phyloP scores from a whole-genome alignment of 1,140 invertebrate species.

The Heliconius nattereri region DNA sequence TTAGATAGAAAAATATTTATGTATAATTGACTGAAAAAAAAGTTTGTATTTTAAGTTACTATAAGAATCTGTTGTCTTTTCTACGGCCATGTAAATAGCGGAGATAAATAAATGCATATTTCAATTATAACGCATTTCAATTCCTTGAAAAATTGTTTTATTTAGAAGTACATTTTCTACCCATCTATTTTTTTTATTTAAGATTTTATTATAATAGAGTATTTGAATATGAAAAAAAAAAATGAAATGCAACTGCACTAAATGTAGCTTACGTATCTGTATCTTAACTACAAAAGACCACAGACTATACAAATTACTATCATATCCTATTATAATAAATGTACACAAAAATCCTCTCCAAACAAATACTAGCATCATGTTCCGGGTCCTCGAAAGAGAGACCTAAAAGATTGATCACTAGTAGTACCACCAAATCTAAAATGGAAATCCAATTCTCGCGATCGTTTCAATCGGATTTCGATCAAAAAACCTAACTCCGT shows the following conservation, averaged over 20 bases:
- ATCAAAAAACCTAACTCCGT: slow-evolving; percentile 77
- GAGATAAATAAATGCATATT: slow-evolving; percentile 71
- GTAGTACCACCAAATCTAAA: slow-evolving; percentile 66
- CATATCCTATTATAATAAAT: background rate
- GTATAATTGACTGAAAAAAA: slow-evolving; percentile 64
- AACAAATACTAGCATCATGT: slow-evolving; percentile 44
- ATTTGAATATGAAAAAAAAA: background rate
- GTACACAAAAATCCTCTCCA: slow-evolving; percentile 25
- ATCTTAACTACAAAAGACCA: background rate
- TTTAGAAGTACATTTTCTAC: background rate
- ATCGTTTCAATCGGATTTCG: slow-evolving; percentile 77
- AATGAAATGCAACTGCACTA: background rate
- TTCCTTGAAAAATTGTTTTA: background rate
- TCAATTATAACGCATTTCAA: slow-evolving; percentile 51
- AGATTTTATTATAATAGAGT: no score
- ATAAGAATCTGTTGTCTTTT: slow-evolving; percentile 74
- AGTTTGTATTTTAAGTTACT: slow-evolving; percentile 71
- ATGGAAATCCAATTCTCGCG: slow-evolving; percentile 79
- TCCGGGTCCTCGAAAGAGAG: slow-evolving; percentile 33
- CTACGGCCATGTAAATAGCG: slow-evolving; percentile 77
- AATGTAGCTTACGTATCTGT: background rate
- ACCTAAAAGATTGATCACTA: slow-evolving; percentile 67
- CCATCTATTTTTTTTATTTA: background rate
- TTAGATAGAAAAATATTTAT: slow-evolving; percentile 58
- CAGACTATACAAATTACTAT: background rate